Evolutionary conservation across 2,797 vertebrate genomes (phyloP), one percentile per base, ranked within the genome.

Genomic region (Pygocentrus nattereri): DNA sequence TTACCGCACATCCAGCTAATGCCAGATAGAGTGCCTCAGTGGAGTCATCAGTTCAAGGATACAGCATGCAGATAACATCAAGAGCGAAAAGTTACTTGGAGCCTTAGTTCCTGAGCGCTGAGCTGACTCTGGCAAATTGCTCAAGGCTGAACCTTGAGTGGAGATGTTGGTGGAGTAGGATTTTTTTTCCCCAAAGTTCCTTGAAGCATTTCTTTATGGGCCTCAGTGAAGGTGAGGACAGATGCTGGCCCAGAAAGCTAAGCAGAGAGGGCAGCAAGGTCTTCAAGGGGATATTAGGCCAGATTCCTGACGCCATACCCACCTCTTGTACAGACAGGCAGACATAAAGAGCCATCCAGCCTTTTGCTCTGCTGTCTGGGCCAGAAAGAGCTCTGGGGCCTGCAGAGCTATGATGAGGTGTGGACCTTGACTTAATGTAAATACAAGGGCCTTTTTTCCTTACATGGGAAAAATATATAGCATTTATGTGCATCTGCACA

Each of bases 61-160:
- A 70, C 54, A 78, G 74, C 50, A 71, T 76, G 50, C 68, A 78
- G 83, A 78, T 81, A 84, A 78, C 73, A 81, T 81, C 79, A 74
- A 27, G 7, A 75, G 67, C 25, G 62, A 84, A 84, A 72, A 69
- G 69, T 77, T 76, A 78, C 61, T 68, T 68, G 44, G 68, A 73
- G 54, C 50, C 59, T 76, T 67, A 21, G 23, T 61, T 80, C 65
- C 74, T 41, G 19, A 80, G 59, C n/a, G 0, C 23, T 61, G 58
- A 76, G 74, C 72, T 79, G 58, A 34, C 16, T 76, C 56, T 56
- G 78, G 78, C 67, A 73, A 59, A 41, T 2, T 0, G 61, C 76
- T 74, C 54, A 59, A 59, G 54, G 54, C 64, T 80, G 64, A 75
- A 74, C 52, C 56, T 78, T 71, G 59, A 59, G 21, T 52, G 49